phyloP scores from a whole-genome alignment of 2,888 invertebrate species.

The Shargacucullia verbasci region DNA sequence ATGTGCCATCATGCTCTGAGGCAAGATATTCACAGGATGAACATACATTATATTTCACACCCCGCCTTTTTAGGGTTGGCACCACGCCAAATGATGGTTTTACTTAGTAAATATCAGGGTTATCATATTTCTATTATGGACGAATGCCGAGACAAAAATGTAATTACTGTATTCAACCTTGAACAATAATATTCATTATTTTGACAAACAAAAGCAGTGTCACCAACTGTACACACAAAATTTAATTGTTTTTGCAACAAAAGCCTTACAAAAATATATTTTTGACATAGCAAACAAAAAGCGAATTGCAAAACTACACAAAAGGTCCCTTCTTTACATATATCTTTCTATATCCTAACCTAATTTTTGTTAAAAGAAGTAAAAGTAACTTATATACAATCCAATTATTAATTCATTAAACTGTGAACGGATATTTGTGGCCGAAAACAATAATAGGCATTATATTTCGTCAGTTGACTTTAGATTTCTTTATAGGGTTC shows the following conservation, averaged over 20 bases:
- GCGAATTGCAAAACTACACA: conserved; percentile 55
- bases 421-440: too few species aligned
- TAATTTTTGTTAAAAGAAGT: conserved; percentile 18
- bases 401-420: too few species aligned
- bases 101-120: conserved; percentile 10
- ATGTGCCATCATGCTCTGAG: conserved; percentile 4
- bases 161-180: conserved; percentile 3
- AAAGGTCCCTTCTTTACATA: conserved; percentile 74
- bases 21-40: conserved; percentile 17
- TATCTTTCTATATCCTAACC: conserved; percentile 60
- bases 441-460: too few species aligned
- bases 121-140: conserved; percentile 29
- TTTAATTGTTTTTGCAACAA: conserved; percentile 15
- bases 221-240: conserved; percentile 11
- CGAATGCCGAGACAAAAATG: conserved; percentile 1
- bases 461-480: too few species aligned
- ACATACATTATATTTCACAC: conserved; percentile 13
- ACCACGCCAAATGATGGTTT: conserved; percentile 26
- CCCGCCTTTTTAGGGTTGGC: conserved; percentile 19
- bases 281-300: conserved; percentile 40
- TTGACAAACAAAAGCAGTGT: not conserved
- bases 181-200: not conserved
- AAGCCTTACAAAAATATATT: conserved; percentile 14
- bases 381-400: not conserved
- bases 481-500: too few species aligned